These are phyloP conservation scores for Otus sunia DNA, from an alignment of 2,113 vertebrate genomes.

Conservation along the genomic window DNA sequence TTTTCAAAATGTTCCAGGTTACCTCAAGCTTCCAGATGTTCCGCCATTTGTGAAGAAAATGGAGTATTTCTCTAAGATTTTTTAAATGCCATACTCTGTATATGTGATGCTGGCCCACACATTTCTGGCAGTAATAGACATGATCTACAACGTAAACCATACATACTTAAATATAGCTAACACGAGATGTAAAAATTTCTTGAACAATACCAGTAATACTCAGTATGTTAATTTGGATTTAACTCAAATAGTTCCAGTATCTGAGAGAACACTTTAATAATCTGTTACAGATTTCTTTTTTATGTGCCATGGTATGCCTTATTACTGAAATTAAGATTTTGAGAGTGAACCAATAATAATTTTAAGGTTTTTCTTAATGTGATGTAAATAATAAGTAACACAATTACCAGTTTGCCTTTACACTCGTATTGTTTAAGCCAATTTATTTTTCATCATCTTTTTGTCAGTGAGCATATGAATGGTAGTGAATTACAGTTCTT, in stretches of 20 bases:
- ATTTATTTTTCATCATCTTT: background rate
- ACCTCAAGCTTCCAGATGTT: background rate
- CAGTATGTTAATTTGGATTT: background rate
- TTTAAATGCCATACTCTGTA: background rate
- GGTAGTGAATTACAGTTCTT: background rate
- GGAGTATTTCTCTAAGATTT: background rate
- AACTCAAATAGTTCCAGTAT: background rate
- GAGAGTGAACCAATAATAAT: background rate
- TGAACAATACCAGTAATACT: background rate
- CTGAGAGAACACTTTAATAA: background rate
- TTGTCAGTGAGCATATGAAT: background rate
- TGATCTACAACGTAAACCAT: background rate
- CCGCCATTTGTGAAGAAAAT: background rate
- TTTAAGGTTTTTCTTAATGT: background rate
- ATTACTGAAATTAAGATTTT: background rate
- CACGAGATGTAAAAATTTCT: background rate
- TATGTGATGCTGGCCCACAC: background rate
- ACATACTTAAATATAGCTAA: background rate
- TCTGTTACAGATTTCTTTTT: background rate
- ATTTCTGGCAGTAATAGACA: background rate
- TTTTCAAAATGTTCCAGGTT: background rate
- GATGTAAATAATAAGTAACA: background rate
- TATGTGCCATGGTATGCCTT: background rate
- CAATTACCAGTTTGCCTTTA: background rate
- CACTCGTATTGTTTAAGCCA: background rate